phyloP scores from a whole-genome alignment of 64 coral and sea anemone genomes.

The Montipora sp. region DNA sequence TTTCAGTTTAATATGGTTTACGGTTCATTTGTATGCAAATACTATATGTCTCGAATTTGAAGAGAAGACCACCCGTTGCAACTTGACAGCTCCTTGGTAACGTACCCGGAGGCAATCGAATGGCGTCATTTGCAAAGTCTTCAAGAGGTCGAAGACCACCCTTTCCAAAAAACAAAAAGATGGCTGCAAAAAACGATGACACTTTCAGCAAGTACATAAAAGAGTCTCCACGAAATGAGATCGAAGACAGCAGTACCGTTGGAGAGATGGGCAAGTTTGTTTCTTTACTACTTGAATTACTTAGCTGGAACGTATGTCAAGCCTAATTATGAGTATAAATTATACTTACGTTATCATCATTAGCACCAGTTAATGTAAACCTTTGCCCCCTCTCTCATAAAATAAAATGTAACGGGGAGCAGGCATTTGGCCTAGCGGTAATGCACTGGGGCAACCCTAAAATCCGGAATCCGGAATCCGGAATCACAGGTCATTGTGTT shows the following conservation, averaged over 20 bases:
- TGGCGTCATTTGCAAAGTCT: conserved; percentile 13
- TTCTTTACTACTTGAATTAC: not conserved
- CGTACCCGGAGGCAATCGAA: not conserved
- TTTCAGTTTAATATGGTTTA: too few species aligned
- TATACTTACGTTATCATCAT: too few species aligned
- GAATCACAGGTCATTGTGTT: too few species aligned
- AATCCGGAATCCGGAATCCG: too few species aligned
- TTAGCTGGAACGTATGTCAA: not conserved
- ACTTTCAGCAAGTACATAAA: not conserved
- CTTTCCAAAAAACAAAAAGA: conserved; percentile 4
- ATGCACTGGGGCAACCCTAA: too few species aligned
- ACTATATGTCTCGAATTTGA: not conserved
- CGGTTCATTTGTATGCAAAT: not conserved
- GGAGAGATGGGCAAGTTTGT: not conserved
- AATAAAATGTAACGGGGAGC: too few species aligned
- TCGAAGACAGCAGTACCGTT: not conserved
- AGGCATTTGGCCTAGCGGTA: too few species aligned
- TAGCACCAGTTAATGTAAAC: too few species aligned
- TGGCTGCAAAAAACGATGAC: not conserved
- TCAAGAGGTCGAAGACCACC: conserved; percentile 14
- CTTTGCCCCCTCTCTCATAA: too few species aligned
- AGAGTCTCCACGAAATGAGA: not conserved
- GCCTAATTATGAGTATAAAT: too few species aligned
- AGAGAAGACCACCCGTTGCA: not conserved
- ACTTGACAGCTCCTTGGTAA: conserved; percentile 35